A percentile compares a stretch with the other conserved stretches of the same genome.
Evolutionary conservation across 37 sponge, comb jelly and placozoan species (phyloP).

Genomic region (Aphrocallistes beatrix): DNA sequence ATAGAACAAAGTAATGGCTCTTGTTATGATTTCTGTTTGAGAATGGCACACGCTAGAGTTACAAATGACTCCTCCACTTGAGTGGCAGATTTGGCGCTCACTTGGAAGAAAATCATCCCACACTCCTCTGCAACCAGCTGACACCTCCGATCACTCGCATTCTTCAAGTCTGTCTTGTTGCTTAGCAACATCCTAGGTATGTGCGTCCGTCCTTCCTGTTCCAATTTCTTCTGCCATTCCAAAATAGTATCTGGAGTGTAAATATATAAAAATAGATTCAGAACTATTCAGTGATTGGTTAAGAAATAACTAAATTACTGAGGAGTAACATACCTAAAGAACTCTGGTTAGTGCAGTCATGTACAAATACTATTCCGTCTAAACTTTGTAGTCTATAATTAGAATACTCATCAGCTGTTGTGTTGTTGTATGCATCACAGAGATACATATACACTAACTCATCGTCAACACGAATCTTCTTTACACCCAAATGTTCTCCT

Average conservation of each 20-base stretch:
- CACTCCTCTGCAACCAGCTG: not conserved
- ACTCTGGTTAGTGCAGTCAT: not conserved
- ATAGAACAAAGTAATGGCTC: too few relatives aligned
- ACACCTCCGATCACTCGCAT: not conserved
- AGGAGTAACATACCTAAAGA: not conserved
- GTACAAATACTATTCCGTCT: not conserved
- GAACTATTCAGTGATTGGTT: not conserved
- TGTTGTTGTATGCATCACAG: not conserved
- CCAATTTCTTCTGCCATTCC: constrained; percentile 8
- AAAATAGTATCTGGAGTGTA: not conserved
- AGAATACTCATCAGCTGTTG: not conserved
- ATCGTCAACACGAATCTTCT: not conserved
- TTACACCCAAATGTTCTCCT: not conserved
- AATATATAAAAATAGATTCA: not conserved
- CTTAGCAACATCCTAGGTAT: not conserved
- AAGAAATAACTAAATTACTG: not conserved
- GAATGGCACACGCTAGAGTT: too few relatives aligned
- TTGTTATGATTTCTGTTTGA: too few relatives aligned
- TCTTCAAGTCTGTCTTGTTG: not conserved
- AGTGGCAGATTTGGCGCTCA: not conserved
- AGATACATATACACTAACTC: not conserved
- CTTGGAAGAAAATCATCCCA: not conserved
- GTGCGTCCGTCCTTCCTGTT: not conserved
- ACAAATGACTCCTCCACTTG: not conserved
- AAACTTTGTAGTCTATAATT: not conserved